phyloP scores from a whole-genome alignment of 2,888 invertebrate genomes.

The Gibbula magus region DNA sequence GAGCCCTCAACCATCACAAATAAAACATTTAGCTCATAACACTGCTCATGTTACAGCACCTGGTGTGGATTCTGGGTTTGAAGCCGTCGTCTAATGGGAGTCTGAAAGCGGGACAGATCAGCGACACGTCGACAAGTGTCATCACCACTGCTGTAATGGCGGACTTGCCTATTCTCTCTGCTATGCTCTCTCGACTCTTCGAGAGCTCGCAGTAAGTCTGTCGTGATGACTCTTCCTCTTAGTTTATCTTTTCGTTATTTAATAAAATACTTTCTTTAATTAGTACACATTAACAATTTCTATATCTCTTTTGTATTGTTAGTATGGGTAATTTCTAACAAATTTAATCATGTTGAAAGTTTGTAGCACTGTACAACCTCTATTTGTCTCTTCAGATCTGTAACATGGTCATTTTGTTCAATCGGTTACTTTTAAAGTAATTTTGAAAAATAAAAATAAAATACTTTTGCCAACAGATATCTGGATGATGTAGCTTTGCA shows the following conservation, averaged over 20 bases:
- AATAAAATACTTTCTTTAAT: no score
- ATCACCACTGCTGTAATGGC: slow-evolving; percentile 98
- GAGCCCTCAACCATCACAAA: neutral
- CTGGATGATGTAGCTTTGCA: slow-evolving; percentile 95
- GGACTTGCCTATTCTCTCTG: slow-evolving; percentile 87
- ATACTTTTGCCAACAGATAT: slow-evolving; percentile 76
- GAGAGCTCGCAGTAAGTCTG: slow-evolving; percentile 88
- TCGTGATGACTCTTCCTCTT: no score
- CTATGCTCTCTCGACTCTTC: slow-evolving; percentile 87
- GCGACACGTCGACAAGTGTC: slow-evolving; percentile 76
- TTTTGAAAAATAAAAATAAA: neutral
- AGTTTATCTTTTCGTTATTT: no score
- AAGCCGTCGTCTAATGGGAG: slow-evolving; percentile 96
- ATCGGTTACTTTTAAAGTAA: neutral
- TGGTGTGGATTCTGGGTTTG: slow-evolving; percentile 94
- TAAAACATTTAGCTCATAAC: neutral
- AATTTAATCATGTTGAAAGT: neutral
- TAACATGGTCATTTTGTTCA: neutral
- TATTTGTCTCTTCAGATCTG: neutral
- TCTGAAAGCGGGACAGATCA: slow-evolving; percentile 82
- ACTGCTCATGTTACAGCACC: slow-evolving; percentile 75
- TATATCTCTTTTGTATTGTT: neutral
- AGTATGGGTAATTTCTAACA: neutral
- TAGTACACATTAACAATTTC: neutral
- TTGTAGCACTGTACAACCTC: neutral